phyloP scores from a whole-genome alignment of 2,113 vertebrate genomes.

The Rhizomys pruinosus region DNA sequence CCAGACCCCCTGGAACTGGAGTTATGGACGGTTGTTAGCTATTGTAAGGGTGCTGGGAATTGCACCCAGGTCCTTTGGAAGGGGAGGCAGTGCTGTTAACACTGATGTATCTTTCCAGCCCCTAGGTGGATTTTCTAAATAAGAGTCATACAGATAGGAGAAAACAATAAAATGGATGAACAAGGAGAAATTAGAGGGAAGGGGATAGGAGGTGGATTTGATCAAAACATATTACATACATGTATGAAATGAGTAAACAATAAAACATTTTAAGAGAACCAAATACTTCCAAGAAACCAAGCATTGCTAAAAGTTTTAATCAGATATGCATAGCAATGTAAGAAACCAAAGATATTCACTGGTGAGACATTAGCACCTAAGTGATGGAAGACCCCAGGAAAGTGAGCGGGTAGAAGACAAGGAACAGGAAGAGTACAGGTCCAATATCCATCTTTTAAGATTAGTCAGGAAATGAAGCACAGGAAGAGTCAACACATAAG shows the following conservation, averaged over 20 bases:
- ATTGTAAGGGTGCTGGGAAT: too few species aligned
- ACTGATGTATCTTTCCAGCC: too few species aligned
- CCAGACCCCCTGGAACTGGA: too few species aligned
- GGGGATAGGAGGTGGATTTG: background rate
- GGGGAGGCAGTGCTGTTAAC: too few species aligned
- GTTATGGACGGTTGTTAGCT: too few species aligned
- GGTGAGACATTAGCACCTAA: background rate
- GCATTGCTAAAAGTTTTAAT: background rate
- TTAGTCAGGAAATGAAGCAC: background rate
- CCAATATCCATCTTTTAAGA: background rate
- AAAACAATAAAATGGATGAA: background rate
- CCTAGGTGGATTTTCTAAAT: too few species aligned
- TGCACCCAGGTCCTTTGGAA: too few species aligned
- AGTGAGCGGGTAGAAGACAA: background rate
- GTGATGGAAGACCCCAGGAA: background rate
- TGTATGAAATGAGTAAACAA: background rate
- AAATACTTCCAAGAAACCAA: background rate
- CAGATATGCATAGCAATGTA: background rate
- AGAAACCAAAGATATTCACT: background rate
- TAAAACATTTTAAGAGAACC: background rate
- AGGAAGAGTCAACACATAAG: background rate
- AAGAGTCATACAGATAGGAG: too few species aligned
- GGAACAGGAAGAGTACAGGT: background rate
- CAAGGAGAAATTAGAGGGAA: background rate
- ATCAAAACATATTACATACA: background rate